Conservation (phyloP, 2,888 invertebrate species). For the Abscondita cerata region DNA sequence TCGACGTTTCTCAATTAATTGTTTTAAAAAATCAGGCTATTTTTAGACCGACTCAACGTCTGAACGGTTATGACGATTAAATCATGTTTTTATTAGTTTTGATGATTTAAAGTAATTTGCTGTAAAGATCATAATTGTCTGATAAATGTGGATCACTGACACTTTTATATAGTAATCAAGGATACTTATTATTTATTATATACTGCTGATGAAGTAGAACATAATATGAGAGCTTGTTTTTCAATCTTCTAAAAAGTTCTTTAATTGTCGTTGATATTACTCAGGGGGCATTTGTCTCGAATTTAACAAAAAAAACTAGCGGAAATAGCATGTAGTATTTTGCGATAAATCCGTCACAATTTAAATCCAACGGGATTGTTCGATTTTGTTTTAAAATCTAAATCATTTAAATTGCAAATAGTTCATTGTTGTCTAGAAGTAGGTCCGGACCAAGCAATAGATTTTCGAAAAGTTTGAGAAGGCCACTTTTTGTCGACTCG, state of each 20-base stretch:
- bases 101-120: slow-evolving; percentile 6
- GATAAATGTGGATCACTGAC: slow-evolving; percentile 9
- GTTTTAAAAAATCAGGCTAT: no score
- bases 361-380: not conserved
- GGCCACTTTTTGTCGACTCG: no score
- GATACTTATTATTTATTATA: slow-evolving; percentile 9
- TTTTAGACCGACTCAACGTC: no score
- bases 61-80: no score
- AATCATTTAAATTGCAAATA: slow-evolving; percentile 10
- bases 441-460: not conserved
- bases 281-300: no score
- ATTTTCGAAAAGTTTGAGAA: not conserved
- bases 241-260: not conserved
- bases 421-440: slow-evolving; percentile 7
- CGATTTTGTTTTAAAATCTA: slow-evolving; percentile 3
- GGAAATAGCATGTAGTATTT: no score
- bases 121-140: slow-evolving; percentile 7
- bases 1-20: no score
- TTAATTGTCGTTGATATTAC: no score
- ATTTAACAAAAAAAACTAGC: no score
- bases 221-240: slow-evolving; percentile 3
- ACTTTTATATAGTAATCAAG: slow-evolving; percentile 11
- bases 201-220: slow-evolving; percentile 1
- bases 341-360: not conserved
- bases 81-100: slow-evolving; percentile 4